A percentile compares a stretch with the other conserved stretches of the same genome.
Evolutionary conservation across 1,140 invertebrate genomes (phyloP).

Genomic region (Lepidostoma basale): DNA sequence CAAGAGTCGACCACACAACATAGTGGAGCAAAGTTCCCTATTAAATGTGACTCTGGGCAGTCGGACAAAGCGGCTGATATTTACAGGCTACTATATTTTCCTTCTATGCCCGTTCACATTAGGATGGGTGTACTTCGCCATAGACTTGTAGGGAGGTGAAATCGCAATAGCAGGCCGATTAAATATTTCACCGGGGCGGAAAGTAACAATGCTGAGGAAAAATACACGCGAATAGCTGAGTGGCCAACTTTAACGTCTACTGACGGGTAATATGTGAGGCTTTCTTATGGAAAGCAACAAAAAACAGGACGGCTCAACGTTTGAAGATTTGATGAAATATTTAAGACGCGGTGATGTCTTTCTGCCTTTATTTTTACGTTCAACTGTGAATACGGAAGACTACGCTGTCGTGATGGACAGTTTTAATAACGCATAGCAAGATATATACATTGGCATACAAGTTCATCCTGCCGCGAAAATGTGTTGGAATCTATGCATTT

Average conservation of each 20-base stretch:
- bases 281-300: background rate
- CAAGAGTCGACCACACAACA: background rate
- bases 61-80: conserved; percentile 22
- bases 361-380: background rate
- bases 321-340: background rate
- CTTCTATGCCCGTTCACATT: conserved; percentile 9
- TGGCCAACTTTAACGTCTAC: background rate
- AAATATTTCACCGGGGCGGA: conserved; percentile 40
- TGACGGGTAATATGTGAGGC: background rate
- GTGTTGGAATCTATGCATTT: too few relatives aligned
- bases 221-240: conserved; percentile 21
- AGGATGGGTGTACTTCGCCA: background rate
- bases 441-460: too few relatives aligned
- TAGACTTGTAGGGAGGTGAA: background rate
- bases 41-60: conserved; percentile 25
- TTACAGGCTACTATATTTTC: conserved; percentile 19
- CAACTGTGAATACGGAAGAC: background rate
- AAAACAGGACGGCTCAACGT: background rate
- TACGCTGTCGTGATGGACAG: too few relatives aligned
- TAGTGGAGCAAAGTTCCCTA: background rate
- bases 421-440: too few relatives aligned
- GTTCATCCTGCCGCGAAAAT: too few relatives aligned
- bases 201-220: conserved; percentile 39
- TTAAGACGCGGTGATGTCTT: background rate
- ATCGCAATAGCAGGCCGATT: conserved; percentile 41